Evolutionary conservation across 1,140 invertebrate genomes (phyloP), one percentile per base, ranked within the genome.

Genomic region (Cyclina sinensis): DNA sequence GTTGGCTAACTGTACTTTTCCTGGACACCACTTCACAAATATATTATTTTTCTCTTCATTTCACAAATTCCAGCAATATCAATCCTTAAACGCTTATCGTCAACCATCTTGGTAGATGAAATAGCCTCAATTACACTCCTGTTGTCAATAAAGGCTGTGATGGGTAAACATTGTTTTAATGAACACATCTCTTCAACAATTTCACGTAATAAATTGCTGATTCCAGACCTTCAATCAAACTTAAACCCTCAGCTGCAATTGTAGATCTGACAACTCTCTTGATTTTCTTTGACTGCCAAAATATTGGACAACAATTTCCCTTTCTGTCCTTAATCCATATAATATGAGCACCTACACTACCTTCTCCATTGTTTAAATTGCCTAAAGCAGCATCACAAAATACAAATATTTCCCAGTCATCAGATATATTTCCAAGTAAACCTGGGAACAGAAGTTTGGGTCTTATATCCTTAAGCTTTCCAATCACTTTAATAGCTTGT

Each of bases 101-200:
- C 78, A 21, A 88, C 86, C 30, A 88, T 39, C 59, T 74, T 88
- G 16, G 78, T 88, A 43, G 59, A 74, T 9, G 24, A 30, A 30
- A 88, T 39, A 14, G 86, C 86, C 24, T 88, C 86, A 48, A 81
- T 68, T 37, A 89, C 87, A 83, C 87, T 83, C 57, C 65, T 89
- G 32, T 89, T 89, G 87, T 89, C 87, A 76, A 78, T 54, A 39
- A 82, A 88, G 9, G 68, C 54, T 24, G 30, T 35, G 14, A 88
- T 82, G 11, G 27, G 62, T 37, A 90, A 59, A 43, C 24, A n/a
- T 83, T 35, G 32, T 39, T 68, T 68, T 43, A 39, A 9, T 39
- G 27, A 46, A 83, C 54, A 68, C 68, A 43, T 48, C 46, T 24
- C 14, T 35, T 14, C 18, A 62, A 48, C 59, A 83, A n/a, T 24